Percentiles rank a stretch among this genome's conserved stretches.
These are phyloP conservation scores for Cryptomyrus ogoouensis DNA, from an alignment of 2,113 vertebrate species.

Conservation along the genomic window DNA sequence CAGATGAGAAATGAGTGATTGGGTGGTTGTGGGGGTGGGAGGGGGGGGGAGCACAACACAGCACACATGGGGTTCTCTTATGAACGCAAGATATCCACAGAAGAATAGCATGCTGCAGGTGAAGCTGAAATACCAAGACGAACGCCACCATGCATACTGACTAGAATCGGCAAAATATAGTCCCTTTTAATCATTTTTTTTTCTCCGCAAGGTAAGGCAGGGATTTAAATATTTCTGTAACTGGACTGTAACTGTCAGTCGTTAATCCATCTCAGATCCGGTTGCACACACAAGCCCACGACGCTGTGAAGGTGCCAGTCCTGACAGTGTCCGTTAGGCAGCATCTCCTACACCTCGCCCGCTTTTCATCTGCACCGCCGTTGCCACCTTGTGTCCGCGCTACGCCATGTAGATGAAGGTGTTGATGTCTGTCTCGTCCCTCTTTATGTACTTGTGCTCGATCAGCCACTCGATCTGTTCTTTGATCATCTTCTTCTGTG, in stretches of 20 bases:
- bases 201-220: conserved; percentile 68
- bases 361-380: not conserved
- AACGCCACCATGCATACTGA: conserved; percentile 76
- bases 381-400: conserved; percentile 26
- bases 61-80: conserved; percentile 72
- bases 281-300: conserved; percentile 49
- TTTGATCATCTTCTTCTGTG: conserved; percentile 99
- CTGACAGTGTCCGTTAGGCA: conserved; percentile 39
- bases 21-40: not conserved
- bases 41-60: conserved; percentile 16
- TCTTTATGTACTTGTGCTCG: conserved; percentile 81
- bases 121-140: conserved; percentile 76
- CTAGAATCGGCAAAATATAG: conserved; percentile 78
- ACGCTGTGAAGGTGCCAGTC: conserved; percentile 49
- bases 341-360: not conserved
- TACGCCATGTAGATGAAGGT: conserved; percentile 98
- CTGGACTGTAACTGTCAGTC: conserved; percentile 55
- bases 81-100: conserved; percentile 73
- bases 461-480: conserved; percentile 99
- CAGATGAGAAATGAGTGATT: not conserved
- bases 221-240: conserved; percentile 68
- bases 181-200: conserved; percentile 41
- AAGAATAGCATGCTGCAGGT: conserved; percentile 87
- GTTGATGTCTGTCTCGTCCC: conserved; percentile 79
- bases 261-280: conserved; percentile 49